Conservation (phyloP, 2,888 invertebrate species). For the Subacronicta megacephala region DNA sequence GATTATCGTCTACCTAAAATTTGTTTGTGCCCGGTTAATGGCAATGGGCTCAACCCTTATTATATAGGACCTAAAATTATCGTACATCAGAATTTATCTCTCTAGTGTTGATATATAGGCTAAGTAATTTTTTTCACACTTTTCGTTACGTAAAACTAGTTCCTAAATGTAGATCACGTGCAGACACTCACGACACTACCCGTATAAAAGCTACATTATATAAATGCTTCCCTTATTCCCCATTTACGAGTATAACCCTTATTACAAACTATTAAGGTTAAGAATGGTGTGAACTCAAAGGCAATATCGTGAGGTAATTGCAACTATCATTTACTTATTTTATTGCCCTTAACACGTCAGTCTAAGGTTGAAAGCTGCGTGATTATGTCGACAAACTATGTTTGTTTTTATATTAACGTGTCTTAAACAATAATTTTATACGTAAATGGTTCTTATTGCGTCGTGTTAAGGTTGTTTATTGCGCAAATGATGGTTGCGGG, state of each 20-base stretch:
- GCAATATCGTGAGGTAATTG: constrained; percentile 35
- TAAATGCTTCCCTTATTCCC: constrained; percentile 31
- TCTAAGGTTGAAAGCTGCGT: constrained; percentile 19
- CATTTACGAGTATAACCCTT: constrained; percentile 24
- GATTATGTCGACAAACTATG: constrained; percentile 17
- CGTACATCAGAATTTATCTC: too few relatives aligned
- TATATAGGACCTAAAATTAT: too few relatives aligned
- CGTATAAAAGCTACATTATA: constrained; percentile 44
- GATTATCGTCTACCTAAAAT: too few relatives aligned
- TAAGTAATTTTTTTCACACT: constrained; percentile 11
- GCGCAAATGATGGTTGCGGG: constrained; percentile 26
- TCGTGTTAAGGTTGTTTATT: constrained; percentile 39
- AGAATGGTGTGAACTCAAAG: constrained; percentile 10
- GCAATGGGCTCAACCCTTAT: too few relatives aligned
- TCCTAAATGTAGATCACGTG: constrained; percentile 39
- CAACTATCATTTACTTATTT: constrained; percentile 8
- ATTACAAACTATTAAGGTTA: constrained; percentile 9
- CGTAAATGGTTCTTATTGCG: constrained; percentile 24
- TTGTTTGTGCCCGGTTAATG: too few relatives aligned
- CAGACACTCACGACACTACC: constrained; percentile 16
- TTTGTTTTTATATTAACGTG: constrained; percentile 21
- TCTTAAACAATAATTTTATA: constrained; percentile 27
- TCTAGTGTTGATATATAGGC: too few relatives aligned
- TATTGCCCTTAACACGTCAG: neutral
- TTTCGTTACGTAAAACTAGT: constrained; percentile 21